Evolutionary conservation across 2,888 invertebrate genomes (phyloP), one percentile per base, ranked within the genome.

Genomic region (Ctena decussata): DNA sequence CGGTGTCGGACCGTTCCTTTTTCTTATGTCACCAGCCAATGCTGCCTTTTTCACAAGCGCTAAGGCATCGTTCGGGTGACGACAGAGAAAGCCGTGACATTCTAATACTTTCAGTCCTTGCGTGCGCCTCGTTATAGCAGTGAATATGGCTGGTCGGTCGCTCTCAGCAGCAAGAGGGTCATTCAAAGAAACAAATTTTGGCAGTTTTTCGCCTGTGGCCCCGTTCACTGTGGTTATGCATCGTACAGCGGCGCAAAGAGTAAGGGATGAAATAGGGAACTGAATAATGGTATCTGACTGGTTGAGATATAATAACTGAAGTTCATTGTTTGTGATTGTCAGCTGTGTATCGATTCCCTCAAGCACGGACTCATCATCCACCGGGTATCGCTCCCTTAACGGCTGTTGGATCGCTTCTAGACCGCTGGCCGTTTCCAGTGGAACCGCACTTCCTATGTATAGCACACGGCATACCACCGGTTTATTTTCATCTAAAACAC

Each of bases 241-340:
- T 41, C 95, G 90, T 15, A 96, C 95, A 8, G 95, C 95, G 3
- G 95, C 95, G 82, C 95, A 95, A 44, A 96, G 89, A 35, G 93
- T 94, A 12, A 96, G 89, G 0, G 94, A 90, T 8, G 93, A 90
- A 73, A 95, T 95, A 0, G 96, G 96, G 87, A 96, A 96, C 89
- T 94, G 94, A 6, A 94, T 92, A 5, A 94, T 91, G n/a, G 91
- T 91, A 39, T 90, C 89, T 2, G 89, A 80, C 71, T 94, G 95
- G 37, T 89, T 91, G 0, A 99, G 98, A 96, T 99, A 99, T 96
- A 99, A 99, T 90, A 99, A 90, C 77, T 96, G 95, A 90, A 99
- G 97, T 74, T 99, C 99, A 95, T 99, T 99, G 89, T 98, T 98
- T 98, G 99, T 99, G 76, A 99, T 98, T 91, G 98, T 98, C 78